Conservation (phyloP, 30 jellyfish, hydroid and myxozoan genomes). For the Pseudorhiza aurosa region DNA sequence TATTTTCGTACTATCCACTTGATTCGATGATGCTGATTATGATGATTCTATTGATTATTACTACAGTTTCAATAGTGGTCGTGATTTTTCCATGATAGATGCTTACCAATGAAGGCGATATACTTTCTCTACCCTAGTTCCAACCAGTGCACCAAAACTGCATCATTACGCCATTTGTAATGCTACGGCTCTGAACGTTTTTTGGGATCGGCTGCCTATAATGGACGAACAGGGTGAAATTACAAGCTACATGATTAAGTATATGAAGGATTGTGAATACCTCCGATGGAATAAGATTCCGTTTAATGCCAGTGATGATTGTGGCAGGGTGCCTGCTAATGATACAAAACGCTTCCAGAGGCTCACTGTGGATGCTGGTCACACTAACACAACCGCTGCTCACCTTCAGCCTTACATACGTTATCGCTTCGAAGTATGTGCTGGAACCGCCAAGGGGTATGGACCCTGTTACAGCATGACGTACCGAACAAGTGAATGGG, state of each 20-base stretch:
- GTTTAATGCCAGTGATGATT: slow-evolving; percentile 5
- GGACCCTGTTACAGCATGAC: slow-evolving; percentile 30
- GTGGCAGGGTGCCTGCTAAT: slow-evolving; percentile 21
- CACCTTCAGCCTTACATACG: slow-evolving; percentile 16
- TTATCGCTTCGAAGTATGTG: slow-evolving; percentile 38
- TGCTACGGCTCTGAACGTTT: neutral
- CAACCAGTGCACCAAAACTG: slow-evolving; percentile 33
- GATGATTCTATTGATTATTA: too few relatives aligned
- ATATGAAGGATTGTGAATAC: slow-evolving; percentile 35
- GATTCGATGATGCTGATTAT: too few relatives aligned
- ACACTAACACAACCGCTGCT: neutral
- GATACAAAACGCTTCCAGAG: slow-evolving; percentile 1
- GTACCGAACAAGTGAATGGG: slow-evolving; percentile 44
- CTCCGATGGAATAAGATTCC: neutral
- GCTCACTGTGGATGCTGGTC: neutral
- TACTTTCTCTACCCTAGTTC: slow-evolving; percentile 5
- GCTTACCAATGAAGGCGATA: neutral
- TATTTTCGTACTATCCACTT: too few relatives aligned
- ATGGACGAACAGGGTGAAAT: slow-evolving; percentile 39
- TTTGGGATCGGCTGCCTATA: slow-evolving; percentile 20
- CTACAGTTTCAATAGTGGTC: too few relatives aligned
- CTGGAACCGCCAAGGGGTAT: slow-evolving; percentile 30
- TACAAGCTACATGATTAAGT: neutral
- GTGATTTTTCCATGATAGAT: too few relatives aligned
- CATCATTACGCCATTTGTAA: neutral